Evolutionary conservation across 2,113 vertebrate genomes (phyloP).

Genomic region (Elanoides forficatus): DNA sequence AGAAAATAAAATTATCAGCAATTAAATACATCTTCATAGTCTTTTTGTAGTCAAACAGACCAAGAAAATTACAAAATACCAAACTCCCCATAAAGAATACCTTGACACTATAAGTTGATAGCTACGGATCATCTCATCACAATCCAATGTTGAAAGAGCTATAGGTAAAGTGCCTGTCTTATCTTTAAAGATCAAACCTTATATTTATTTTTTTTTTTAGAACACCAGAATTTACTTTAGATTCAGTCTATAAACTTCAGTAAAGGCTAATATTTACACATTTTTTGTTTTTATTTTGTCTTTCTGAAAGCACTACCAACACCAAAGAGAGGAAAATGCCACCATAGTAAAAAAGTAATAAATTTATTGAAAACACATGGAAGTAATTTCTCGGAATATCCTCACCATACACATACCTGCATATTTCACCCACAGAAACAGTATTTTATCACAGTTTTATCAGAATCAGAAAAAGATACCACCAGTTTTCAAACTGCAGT

Average conservation of each 20-base stretch:
- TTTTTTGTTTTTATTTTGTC: conserved; percentile 64
- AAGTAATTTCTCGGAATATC: neutral
- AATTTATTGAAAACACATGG: neutral
- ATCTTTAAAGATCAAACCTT: conserved; percentile 54
- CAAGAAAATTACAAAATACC: neutral
- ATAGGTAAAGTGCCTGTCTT: conserved; percentile 18
- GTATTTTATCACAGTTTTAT: neutral
- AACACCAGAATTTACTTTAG: conserved; percentile 56
- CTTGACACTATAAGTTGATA: neutral
- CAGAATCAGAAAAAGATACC: neutral
- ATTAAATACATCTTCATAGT: neutral
- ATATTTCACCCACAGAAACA: neutral
- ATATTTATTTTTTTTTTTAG: neutral
- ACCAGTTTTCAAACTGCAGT: neutral
- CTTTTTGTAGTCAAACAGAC: neutral
- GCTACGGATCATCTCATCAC: neutral
- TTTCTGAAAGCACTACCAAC: neutral
- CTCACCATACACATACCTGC: neutral
- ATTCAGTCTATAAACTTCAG: conserved; percentile 44
- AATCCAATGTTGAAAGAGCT: conserved; percentile 5
- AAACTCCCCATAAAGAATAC: neutral
- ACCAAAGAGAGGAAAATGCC: conserved; percentile 28
- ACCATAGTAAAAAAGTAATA: neutral
- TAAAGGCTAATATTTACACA: conserved; percentile 50
- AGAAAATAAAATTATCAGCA: neutral